Base-by-base conservation (phyloP, 2,888 invertebrate species). In the Dicyrtoma fusca region DNA sequence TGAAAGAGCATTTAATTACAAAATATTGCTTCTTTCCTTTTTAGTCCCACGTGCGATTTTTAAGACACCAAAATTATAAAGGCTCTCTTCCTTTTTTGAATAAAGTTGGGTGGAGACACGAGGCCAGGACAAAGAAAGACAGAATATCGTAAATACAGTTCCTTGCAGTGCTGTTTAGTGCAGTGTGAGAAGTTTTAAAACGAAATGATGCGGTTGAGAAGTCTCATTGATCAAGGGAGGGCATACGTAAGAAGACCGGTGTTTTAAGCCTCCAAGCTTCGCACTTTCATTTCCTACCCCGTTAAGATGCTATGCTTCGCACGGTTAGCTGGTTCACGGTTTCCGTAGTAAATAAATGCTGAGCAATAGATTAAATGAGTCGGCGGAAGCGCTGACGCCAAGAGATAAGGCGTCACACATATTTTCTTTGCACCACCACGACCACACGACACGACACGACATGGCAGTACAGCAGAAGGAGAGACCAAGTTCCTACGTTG, bases 1-100 rank as follows among this genome's bases (percentile, higher is more conserved):
- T 53, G 8, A 53, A 53, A 17, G 14, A 53, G 8, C 19, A 53
- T 49, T 64, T 49, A 49, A 49, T 64, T 14, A 47, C 26, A 64
- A 49, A 64, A 64, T 64, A 47, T 49, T 13, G 45, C 45, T 23
- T 8, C 17, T 42, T 61, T 61, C 61, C 61, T 61, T 59, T 23
- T 23, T 19, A 11, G 17, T 17, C 14, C 23, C 55, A 1, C 55
- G 13, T 6, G 14, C 10, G 23, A 21, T 34, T 5, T 34, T 8
- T 34, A 34, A 34, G 34, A 34, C 3, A 34, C 3, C 34, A 8
- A 8, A 34, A n/a, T n/a, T n/a, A n/a, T n/a, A n/a, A n/a, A n/a
- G n/a, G n/a, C n/a, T n/a, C n/a, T n/a, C n/a, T n/a, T n/a, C n/a
- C n/a, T n/a, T n/a, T n/a, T n/a, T n/a, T n/a, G 34, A 34, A 34